These are phyloP conservation scores for Rhodophaea formosa DNA, from an alignment of 2,888 invertebrate genomes.

Conservation along the genomic window DNA sequence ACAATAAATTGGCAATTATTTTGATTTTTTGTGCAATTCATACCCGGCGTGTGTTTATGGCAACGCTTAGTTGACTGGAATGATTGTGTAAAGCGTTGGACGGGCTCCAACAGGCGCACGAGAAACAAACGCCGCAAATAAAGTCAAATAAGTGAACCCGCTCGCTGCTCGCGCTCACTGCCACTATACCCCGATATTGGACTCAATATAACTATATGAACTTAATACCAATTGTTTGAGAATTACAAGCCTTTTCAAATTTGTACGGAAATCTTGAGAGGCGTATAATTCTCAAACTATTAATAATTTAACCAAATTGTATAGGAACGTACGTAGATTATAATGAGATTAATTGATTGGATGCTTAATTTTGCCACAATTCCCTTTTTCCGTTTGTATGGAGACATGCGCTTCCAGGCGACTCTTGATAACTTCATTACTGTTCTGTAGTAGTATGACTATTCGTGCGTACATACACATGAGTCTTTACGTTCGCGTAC, in stretches of 20 bases:
- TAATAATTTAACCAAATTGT: too few relatives aligned
- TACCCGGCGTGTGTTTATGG: constrained; percentile 78
- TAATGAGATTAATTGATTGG: too few relatives aligned
- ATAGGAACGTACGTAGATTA: too few relatives aligned
- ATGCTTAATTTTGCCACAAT: too few relatives aligned
- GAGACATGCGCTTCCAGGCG: too few relatives aligned
- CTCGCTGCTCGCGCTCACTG: constrained; percentile 31
- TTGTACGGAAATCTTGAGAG: too few relatives aligned
- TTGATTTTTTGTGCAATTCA: constrained; percentile 76
- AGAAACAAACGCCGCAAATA: constrained; percentile 75
- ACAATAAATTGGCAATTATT: constrained; percentile 74
- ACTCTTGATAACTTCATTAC: background rate
- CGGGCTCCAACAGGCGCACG: constrained; percentile 65
- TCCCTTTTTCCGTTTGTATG: too few relatives aligned
- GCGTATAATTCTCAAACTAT: too few relatives aligned
- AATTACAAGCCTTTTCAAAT: too few relatives aligned
- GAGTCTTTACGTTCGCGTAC: too few relatives aligned
- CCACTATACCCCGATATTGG: background rate
- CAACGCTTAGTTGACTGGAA: constrained; percentile 80
- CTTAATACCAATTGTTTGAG: too few relatives aligned
- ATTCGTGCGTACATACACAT: too few relatives aligned
- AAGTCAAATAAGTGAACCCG: constrained; percentile 73
- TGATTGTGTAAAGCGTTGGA: constrained; percentile 81
- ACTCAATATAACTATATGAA: background rate
- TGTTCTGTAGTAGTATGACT: background rate